Base-by-base conservation (phyloP, 2,797 vertebrate genomes). In the Macropodus opercularis region DNA sequence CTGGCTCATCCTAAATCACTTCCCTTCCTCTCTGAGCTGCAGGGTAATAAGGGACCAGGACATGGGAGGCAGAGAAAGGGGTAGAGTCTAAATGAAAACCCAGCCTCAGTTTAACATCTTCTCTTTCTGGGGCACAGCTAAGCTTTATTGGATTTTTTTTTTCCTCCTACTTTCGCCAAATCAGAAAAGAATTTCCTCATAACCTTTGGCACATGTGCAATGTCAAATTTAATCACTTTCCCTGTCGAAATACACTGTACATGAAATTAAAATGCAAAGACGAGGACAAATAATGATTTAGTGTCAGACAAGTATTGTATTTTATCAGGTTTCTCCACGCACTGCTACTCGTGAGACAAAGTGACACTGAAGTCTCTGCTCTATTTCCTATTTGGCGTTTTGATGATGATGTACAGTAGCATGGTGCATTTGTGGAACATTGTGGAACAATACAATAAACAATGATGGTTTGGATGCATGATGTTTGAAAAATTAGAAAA, bases 71-170 rank as follows among this genome's bases (percentile, higher is more conserved):
- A 59, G 66, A 74, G 66, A 83, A 79, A 69, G 75, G 79, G 63
- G 75, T 65, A 69, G 69, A 78, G 76, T 84, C 67, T 80, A 89
- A 91, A 92, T 91, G 87, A 90, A 90, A 88, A 91, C 87, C 61
- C 83, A 81, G 79, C 82, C 77, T 76, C 53, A 64, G 83, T 91
- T 93, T 91, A 91, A 90, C 83, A 78, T 87, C 81, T 79, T 73
- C 85, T 81, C 75, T 88, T 88, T 87, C 86, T 83, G 72, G 85
- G 86, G 78, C 88, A 87, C 73, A 21, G 79, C 81, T 87, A 78
- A 83, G 86, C 86, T 87, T 87, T 91, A 91, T 93, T 92, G 86
- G 86, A 92, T 91, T 79, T 80, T 79, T 36, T 27, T 36, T 27
- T 54, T 35, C 21, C 56, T 56, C 47, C 48, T 55, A 59, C 74